Percentiles rank a stretch among this genome's conserved stretches.
phyloP scores from a whole-genome alignment of 2,797 vertebrate genomes.

The Eulemur coronatus region DNA sequence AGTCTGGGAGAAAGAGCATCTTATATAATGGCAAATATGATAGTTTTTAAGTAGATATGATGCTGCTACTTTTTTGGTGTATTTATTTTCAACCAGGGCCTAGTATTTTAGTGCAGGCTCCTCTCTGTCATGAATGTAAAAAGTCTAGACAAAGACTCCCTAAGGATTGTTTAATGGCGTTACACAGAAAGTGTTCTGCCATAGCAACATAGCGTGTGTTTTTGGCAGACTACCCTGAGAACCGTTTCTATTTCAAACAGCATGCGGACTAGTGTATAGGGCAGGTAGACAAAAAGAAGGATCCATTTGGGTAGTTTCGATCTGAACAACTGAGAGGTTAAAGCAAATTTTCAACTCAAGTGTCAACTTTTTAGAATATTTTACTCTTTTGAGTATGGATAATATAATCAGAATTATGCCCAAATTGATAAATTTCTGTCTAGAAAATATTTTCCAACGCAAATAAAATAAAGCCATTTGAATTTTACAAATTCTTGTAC shows the following conservation, averaged over 20 bases:
- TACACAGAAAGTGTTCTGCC: background rate
- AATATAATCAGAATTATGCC: background rate
- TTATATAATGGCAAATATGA: background rate
- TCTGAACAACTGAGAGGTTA: background rate
- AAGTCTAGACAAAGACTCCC: background rate
- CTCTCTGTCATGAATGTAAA: background rate
- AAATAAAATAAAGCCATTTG: background rate
- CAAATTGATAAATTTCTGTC: background rate
- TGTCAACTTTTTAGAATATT: background rate
- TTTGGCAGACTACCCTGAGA: background rate
- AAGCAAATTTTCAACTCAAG: background rate
- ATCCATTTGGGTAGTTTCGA: background rate
- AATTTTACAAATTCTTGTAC: background rate
- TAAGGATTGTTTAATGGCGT: no score
- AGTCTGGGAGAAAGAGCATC: background rate
- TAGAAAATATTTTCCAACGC: background rate
- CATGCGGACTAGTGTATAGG: background rate
- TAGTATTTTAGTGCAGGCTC: background rate
- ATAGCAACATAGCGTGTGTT: rapidly evolving
- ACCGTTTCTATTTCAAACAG: background rate
- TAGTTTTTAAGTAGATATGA: background rate
- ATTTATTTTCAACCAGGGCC: background rate
- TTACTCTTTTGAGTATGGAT: background rate
- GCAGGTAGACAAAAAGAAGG: background rate
- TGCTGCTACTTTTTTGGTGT: background rate